Conservation (phyloP, 2,113 vertebrate species). For the Hippocampus zosterae region DNA sequence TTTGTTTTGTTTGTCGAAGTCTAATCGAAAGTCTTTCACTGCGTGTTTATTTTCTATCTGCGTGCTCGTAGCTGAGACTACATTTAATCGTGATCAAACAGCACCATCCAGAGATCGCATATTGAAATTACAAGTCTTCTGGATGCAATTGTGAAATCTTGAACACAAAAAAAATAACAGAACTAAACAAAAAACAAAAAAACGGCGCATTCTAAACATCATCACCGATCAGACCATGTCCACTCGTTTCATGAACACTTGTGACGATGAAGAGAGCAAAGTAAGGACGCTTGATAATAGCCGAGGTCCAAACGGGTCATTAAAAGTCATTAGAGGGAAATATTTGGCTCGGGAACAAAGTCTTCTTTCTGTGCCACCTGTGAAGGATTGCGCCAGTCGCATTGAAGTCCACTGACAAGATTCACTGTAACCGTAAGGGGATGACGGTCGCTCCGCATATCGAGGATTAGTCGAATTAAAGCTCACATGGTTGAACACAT, state of each 20-base stretch:
- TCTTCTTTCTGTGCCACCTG: conserved; percentile 9
- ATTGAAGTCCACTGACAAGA: conserved; percentile 39
- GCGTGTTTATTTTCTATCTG: no score
- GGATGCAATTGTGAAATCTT: not conserved
- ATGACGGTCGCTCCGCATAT: conserved; percentile 33
- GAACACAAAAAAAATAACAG: no score
- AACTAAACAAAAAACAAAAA: not conserved
- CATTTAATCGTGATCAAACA: conserved; percentile 20
- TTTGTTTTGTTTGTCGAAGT: no score
- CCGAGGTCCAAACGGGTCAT: conserved; percentile 9
- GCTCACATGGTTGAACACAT: conserved; percentile 18
- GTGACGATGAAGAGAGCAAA: not conserved
- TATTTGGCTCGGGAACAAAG: conserved; percentile 29
- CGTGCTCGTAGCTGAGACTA: not conserved
- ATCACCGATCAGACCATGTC: not conserved
- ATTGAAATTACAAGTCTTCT: conserved; percentile 4
- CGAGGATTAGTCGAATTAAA: conserved; percentile 38
- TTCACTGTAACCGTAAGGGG: conserved; percentile 23
- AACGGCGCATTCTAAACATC: not conserved
- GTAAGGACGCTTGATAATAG: conserved; percentile 1
- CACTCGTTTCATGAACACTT: not conserved
- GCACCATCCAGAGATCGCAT: conserved; percentile 52
- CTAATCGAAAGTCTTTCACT: no score
- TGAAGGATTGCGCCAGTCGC: conserved; percentile 31
- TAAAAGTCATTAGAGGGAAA: conserved; percentile 18